These are phyloP conservation scores for Plutella xylostella DNA, from an alignment of 2,888 invertebrate species.

Conservation along the genomic window DNA sequence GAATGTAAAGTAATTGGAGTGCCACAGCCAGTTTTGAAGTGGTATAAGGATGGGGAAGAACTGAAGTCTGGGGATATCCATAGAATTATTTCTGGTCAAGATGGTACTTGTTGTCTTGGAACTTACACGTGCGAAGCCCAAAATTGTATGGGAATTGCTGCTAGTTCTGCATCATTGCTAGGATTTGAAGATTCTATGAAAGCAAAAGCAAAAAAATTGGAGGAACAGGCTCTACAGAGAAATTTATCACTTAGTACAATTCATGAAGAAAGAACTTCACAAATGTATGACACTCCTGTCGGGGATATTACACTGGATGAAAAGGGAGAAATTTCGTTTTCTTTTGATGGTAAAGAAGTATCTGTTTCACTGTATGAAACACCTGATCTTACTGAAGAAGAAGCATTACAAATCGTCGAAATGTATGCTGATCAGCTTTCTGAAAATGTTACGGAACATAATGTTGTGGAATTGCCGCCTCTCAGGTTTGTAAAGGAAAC, in stretches of 20 bases:
- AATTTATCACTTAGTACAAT: constrained; percentile 91
- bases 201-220: constrained; percentile 63
- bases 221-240: constrained; percentile 71
- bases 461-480: constrained; percentile 88
- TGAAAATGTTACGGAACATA: constrained; percentile 87
- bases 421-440: constrained; percentile 95
- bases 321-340: constrained; percentile 88
- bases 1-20: constrained; percentile 95
- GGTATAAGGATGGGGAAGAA: constrained; percentile 93
- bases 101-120: constrained; percentile 90
- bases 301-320: constrained; percentile 83
- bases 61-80: constrained; percentile 93
- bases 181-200: constrained; percentile 84
- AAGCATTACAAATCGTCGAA: constrained; percentile 91
- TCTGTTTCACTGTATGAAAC: constrained; percentile 93
- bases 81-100: constrained; percentile 89
- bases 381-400: constrained; percentile 91
- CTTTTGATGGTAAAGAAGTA: constrained; percentile 92
- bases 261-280: constrained; percentile 90
- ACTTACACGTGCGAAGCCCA: constrained; percentile 92
- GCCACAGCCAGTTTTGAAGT: constrained; percentile 88
- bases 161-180: constrained; percentile 88
- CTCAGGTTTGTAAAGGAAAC: constrained; percentile 90
- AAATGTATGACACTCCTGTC: constrained; percentile 86
- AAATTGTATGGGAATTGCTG: constrained; percentile 91